Percentiles rank a stretch among this genome's conserved stretches.
Evolutionary conservation across 2,797 vertebrate species (phyloP).

Genomic region (Eurystomus glaucurus): DNA sequence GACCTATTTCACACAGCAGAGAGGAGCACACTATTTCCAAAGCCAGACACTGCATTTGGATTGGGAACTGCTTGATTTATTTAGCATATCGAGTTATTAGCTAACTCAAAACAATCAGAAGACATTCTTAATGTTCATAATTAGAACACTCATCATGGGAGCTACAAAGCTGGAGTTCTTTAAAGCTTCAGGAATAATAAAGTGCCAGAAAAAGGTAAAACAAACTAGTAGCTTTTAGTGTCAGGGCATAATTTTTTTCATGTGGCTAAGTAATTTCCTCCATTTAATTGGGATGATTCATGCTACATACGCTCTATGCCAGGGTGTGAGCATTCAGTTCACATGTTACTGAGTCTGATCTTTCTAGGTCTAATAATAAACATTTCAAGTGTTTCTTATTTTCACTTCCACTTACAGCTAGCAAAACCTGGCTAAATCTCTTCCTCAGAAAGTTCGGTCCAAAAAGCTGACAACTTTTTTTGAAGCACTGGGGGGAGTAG

Average conservation of each 20-base stretch:
- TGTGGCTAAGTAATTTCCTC: slow-evolving; percentile 25
- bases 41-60: slow-evolving; percentile 38
- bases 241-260: slow-evolving; percentile 22
- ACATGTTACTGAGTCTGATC: neutral
- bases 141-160: slow-evolving; percentile 64
- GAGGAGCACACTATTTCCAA: slow-evolving; percentile 12
- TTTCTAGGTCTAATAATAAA: neutral
- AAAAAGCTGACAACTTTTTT: neutral
- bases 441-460: neutral
- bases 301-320: neutral
- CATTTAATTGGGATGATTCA: slow-evolving; percentile 44
- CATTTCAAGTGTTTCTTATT: neutral
- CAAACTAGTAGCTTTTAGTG: slow-evolving; percentile 24
- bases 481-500: neutral
- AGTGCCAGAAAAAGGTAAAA: slow-evolving; percentile 35
- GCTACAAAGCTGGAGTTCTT: slow-evolving; percentile 13
- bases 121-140: slow-evolving; percentile 67
- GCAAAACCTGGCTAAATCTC: neutral
- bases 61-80: slow-evolving; percentile 54
- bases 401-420: neutral
- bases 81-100: slow-evolving; percentile 64
- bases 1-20: neutral
- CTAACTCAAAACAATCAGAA: slow-evolving; percentile 73
- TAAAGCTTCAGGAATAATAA: slow-evolving; percentile 34
- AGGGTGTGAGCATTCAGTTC: neutral